Evolutionary conservation across 92 coral and sea anemone genomes (phyloP).

Genomic region (Epizoanthus stellaris): DNA sequence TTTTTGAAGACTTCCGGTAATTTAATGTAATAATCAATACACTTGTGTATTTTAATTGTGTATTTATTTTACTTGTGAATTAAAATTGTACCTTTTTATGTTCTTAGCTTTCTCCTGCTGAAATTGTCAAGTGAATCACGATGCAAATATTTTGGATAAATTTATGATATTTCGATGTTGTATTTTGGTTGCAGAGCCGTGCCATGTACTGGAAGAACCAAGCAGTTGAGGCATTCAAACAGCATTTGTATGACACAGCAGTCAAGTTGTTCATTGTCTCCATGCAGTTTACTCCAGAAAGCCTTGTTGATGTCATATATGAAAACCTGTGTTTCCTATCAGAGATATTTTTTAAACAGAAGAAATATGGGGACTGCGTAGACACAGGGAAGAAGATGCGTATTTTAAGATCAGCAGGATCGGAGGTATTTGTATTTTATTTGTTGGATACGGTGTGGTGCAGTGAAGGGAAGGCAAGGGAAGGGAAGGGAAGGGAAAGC

Average conservation of each 20-base stretch:
- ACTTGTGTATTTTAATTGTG: no score
- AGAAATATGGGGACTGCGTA: conserved; percentile 43
- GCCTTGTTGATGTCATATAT: conserved; percentile 4
- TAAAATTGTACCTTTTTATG: no score
- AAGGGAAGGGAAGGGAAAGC: no score
- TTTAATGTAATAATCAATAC: no score
- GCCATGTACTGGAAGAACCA: conserved; percentile 54
- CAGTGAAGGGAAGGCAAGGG: no score
- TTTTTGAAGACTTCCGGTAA: no score
- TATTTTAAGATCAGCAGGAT: conserved; percentile 12
- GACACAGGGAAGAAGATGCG: conserved; percentile 41
- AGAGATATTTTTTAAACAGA: conserved; percentile 41
- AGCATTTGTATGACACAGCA: conserved; percentile 4
- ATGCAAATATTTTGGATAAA: background rate
- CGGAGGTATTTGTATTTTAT: conserved; percentile 23
- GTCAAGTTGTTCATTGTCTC: conserved; percentile 42
- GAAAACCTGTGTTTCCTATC: conserved; percentile 41
- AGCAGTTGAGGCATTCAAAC: background rate
- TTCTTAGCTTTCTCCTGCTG: no score
- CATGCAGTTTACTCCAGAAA: conserved; percentile 35
- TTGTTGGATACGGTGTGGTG: no score
- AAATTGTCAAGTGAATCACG: no score
- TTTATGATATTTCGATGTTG: background rate
- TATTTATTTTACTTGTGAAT: no score
- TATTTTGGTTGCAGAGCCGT: conserved; percentile 23